Evolutionary conservation across 1,140 invertebrate genomes (phyloP).

Genomic region (Drosophila nikananu): DNA sequence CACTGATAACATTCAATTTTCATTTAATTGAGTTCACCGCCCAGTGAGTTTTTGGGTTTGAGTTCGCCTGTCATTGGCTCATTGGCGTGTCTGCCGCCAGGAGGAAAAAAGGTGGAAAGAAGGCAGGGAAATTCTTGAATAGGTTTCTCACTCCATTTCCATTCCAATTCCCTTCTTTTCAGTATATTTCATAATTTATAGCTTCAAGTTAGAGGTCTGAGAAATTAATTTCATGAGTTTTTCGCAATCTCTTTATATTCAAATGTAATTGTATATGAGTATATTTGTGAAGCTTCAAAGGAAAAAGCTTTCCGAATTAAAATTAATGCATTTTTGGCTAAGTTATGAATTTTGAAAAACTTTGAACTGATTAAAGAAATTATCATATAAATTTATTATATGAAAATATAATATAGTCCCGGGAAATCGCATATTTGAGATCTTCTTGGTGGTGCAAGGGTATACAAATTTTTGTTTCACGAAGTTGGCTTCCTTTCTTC

Average conservation of each 20-base stretch:
- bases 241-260: background rate
- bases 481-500: too few species aligned
- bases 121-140: background rate
- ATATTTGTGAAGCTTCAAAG: too few species aligned
- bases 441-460: too few species aligned
- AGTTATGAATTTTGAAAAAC: too few species aligned
- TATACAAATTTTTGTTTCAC: too few species aligned
- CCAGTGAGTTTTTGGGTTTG: constrained; percentile 16
- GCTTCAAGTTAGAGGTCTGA: background rate
- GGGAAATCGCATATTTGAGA: too few species aligned
- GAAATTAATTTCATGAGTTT: background rate
- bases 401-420: too few species aligned
- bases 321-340: too few species aligned
- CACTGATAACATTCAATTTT: constrained; percentile 37
- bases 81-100: constrained; percentile 11
- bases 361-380: too few species aligned
- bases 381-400: too few species aligned
- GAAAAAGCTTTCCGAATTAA: too few species aligned
- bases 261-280: background rate
- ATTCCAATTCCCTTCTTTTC: too few species aligned
- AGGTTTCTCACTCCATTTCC: background rate
- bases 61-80: constrained; percentile 11
- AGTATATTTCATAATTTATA: background rate
- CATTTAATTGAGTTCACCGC: constrained; percentile 35
- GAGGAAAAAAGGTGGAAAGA: background rate